phyloP scores from a whole-genome alignment of 2,797 vertebrate genomes.

The Crenuchus spilurus region DNA sequence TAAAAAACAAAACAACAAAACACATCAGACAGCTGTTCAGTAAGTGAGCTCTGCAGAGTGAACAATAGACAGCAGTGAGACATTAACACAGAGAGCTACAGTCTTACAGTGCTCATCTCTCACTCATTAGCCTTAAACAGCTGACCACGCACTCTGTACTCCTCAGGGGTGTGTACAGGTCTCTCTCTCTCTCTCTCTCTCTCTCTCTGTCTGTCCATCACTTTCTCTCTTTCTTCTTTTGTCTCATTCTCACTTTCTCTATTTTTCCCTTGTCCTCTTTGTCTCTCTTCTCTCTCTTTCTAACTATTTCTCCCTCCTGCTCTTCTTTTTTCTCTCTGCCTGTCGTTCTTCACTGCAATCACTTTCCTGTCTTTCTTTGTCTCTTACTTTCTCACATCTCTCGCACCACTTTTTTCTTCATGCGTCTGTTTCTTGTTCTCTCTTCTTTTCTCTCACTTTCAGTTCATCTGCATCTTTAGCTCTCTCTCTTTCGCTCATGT shows the following conservation, averaged over 20 bases:
- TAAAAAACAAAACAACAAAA: conserved; percentile 34
- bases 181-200: not conserved
- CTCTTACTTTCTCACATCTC: no score
- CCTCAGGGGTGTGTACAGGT: conserved; percentile 17
- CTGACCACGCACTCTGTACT: conserved; percentile 6
- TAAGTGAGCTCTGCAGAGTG: not conserved
- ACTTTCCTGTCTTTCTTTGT: no score
- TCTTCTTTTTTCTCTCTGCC: no score
- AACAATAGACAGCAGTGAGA: conserved; percentile 5
- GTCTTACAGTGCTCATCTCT: conserved; percentile 37
- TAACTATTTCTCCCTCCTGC: no score
- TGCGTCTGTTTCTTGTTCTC: no score
- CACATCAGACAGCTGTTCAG: not conserved
- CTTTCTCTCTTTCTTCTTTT: not conserved
- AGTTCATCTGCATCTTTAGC: no score
- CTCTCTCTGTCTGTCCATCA: no score
- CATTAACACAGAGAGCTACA: conserved; percentile 23
- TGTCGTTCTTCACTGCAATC: no score
- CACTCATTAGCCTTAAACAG: conserved; percentile 46
- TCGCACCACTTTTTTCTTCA: no score
- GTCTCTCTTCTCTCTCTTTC: no score
- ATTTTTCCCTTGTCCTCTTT: no score
- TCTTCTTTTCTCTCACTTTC: not conserved
- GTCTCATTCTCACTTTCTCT: conserved; percentile 9
- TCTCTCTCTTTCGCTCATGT: not conserved